Conservation (phyloP, 1,140 invertebrate genomes). For the Diplogasteroides magnus region DNA sequence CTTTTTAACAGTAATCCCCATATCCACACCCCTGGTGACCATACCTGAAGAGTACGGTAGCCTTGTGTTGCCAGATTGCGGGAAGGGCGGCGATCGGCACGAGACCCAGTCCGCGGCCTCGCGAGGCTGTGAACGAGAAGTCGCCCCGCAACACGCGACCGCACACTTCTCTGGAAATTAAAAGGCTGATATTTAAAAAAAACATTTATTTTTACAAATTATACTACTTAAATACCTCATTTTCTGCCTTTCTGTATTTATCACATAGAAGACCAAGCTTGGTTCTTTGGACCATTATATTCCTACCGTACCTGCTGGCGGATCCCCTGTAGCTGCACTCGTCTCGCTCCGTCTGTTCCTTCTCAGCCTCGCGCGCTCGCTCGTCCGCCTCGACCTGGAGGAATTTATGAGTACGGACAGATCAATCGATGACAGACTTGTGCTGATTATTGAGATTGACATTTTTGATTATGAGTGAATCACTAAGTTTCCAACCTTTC, state of each 20-base stretch:
- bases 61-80: background rate
- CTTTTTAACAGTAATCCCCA: no score
- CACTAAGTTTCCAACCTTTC: no score
- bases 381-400: background rate
- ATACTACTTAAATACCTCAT: no score
- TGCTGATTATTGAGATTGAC: no score
- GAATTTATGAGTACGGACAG: no score
- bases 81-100: background rate
- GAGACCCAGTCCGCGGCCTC: background rate
- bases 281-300: no score
- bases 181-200: no score
- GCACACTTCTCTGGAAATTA: background rate
- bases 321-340: conserved; percentile 7
- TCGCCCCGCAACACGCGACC: background rate
- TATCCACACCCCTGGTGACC: background rate
- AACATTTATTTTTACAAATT: no score
- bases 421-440: no score
- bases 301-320: conserved; percentile 12
- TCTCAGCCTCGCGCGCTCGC: background rate
- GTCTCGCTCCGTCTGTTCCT: background rate
- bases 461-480: no score
- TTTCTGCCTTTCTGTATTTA: no score
- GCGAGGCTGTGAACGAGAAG: background rate
- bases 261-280: no score
- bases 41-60: background rate